phyloP scores from a whole-genome alignment of 2,797 vertebrate genomes.

The Halcyon chelicuti region DNA sequence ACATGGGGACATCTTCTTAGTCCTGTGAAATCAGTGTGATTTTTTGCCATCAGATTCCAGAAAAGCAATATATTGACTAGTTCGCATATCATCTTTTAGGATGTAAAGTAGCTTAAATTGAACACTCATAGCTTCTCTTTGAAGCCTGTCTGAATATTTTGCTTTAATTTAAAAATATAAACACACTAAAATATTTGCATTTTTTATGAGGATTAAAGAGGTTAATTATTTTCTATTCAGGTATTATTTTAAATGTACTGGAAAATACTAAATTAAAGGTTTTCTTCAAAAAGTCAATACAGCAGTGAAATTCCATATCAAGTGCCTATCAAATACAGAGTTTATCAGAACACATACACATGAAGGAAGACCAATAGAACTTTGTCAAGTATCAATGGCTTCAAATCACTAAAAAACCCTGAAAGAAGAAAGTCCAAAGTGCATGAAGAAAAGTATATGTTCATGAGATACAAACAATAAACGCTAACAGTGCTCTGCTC shows the following conservation, averaged over 20 bases:
- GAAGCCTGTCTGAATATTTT: neutral
- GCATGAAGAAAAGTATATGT: neutral
- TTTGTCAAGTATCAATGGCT: neutral
- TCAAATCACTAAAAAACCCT: neutral
- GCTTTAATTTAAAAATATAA: neutral
- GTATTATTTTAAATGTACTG: neutral
- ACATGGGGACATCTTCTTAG: neutral
- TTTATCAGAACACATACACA: neutral
- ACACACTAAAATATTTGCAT: neutral
- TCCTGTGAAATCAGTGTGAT: neutral
- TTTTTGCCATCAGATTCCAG: neutral
- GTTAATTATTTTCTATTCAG: neutral
- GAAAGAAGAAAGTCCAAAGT: neutral
- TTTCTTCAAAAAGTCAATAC: neutral
- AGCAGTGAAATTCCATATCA: neutral
- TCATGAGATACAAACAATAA: neutral
- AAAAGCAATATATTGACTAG: neutral
- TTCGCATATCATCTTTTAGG: neutral
- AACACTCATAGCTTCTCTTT: neutral
- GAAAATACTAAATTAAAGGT: neutral
- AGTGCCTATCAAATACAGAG: neutral
- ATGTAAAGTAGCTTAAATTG: neutral
- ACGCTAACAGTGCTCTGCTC: neutral
- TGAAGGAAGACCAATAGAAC: neutral
- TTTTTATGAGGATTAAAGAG: neutral